Evolutionary conservation across 2,797 vertebrate genomes (phyloP).

Genomic region (Pteronotus mesoamericanus): DNA sequence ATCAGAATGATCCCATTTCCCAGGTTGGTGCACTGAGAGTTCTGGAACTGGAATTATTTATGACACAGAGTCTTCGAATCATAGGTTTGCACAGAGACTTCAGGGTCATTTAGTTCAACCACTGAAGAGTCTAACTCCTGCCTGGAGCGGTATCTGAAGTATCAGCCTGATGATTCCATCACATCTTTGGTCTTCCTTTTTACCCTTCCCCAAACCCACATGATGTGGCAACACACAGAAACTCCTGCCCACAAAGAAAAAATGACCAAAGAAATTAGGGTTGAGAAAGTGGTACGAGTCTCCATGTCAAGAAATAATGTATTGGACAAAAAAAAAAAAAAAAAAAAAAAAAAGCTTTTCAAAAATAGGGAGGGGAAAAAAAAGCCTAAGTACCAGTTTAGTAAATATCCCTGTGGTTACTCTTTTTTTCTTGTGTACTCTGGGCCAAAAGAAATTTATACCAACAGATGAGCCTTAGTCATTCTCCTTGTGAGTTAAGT

Average conservation of each 20-base stretch:
- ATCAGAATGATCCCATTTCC: not conserved
- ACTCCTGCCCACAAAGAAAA: not conserved
- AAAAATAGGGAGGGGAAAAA: not conserved
- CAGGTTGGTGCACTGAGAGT: not conserved
- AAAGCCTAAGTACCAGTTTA: not conserved
- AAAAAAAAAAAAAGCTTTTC: not conserved
- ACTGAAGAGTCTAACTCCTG: not conserved
- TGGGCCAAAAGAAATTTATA: not conserved
- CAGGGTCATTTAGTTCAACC: not conserved
- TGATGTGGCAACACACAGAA: not conserved
- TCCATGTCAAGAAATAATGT: not conserved
- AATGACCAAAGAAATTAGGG: not conserved
- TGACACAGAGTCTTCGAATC: not conserved
- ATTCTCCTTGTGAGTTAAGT: not conserved
- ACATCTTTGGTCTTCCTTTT: not conserved
- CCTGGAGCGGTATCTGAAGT: not conserved
- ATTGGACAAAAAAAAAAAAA: not conserved
- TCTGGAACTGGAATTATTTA: not conserved
- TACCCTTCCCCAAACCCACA: not conserved
- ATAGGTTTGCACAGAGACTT: not conserved
- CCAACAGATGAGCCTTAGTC: not conserved
- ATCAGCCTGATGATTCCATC: not conserved
- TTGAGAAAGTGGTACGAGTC: not conserved
- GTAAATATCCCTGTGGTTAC: not conserved
- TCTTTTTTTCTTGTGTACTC: not conserved